A percentile compares a stretch with the other conserved stretches of the same genome.
These are phyloP conservation scores for Euleptes europaea DNA, from an alignment of 2,113 vertebrate genomes.

Conservation along the genomic window DNA sequence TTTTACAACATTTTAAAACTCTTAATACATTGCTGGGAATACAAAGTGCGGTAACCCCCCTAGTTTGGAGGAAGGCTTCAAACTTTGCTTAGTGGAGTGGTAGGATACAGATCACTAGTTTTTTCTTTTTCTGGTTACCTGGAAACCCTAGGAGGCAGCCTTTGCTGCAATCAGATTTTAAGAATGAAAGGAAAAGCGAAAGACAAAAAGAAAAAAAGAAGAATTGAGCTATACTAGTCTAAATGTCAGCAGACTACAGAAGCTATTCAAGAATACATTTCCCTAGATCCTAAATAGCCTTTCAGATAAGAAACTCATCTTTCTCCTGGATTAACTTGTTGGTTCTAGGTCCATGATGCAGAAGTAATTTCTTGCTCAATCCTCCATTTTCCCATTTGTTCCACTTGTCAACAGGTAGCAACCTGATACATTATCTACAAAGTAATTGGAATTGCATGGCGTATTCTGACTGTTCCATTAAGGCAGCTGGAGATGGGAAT, in stretches of 20 bases:
- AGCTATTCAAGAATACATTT: not conserved
- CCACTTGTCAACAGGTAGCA: not conserved
- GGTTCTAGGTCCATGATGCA: not conserved
- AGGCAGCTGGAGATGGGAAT: not conserved
- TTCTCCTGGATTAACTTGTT: not conserved
- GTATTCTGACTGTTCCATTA: not conserved
- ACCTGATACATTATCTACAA: not conserved
- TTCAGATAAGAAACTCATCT: not conserved
- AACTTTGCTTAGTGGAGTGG: too few relatives aligned
- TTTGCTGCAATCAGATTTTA: not conserved
- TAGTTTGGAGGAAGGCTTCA: too few relatives aligned
- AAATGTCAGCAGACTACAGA: not conserved
- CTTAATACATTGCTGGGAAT: too few relatives aligned
- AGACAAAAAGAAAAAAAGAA: too few relatives aligned
- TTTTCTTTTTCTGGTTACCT: too few relatives aligned
- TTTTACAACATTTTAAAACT: too few relatives aligned
- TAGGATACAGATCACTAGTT: too few relatives aligned
- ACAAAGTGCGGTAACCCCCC: too few relatives aligned
- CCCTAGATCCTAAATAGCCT: not conserved
- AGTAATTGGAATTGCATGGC: not conserved
- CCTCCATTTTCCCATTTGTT: not conserved
- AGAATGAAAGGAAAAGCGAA: too few relatives aligned
- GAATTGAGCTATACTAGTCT: not conserved
- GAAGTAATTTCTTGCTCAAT: not conserved
- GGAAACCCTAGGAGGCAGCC: not conserved